Evolutionary conservation across 1,140 invertebrate genomes (phyloP).

Genomic region (Diuraphis noxia): DNA sequence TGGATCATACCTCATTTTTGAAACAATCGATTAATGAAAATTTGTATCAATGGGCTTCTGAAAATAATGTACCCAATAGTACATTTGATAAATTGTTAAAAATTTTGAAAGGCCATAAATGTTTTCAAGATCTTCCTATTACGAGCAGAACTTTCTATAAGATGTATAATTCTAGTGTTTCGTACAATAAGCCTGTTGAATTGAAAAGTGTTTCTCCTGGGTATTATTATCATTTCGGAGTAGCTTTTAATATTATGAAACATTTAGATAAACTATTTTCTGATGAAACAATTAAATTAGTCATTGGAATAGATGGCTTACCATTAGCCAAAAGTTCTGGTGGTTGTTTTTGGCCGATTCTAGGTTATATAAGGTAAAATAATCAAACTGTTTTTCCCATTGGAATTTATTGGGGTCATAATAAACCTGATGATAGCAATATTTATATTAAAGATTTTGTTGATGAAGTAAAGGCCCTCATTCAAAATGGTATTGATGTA

Average conservation of each 20-base stretch:
- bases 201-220: background rate
- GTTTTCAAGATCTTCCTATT: background rate
- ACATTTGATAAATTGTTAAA: background rate
- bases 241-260: background rate
- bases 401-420: background rate
- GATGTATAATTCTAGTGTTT: too few species aligned
- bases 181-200: background rate
- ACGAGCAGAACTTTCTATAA: background rate
- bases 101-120: background rate
- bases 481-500: background rate
- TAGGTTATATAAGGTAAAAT: background rate
- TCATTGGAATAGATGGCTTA: background rate
- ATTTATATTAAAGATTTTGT: background rate
- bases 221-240: background rate
- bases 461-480: too few species aligned
- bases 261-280: too few species aligned
- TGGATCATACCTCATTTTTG: too few species aligned
- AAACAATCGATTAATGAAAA: too few species aligned
- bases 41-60: background rate
- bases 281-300: too few species aligned
- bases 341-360: background rate
- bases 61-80: background rate
- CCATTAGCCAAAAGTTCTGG: background rate
- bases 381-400: background rate
- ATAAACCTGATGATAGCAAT: background rate